Percentiles rank a stretch among this genome's conserved stretches.
phyloP scores from a whole-genome alignment of 2,888 invertebrate species.

The Tetheella fluctuosa region DNA sequence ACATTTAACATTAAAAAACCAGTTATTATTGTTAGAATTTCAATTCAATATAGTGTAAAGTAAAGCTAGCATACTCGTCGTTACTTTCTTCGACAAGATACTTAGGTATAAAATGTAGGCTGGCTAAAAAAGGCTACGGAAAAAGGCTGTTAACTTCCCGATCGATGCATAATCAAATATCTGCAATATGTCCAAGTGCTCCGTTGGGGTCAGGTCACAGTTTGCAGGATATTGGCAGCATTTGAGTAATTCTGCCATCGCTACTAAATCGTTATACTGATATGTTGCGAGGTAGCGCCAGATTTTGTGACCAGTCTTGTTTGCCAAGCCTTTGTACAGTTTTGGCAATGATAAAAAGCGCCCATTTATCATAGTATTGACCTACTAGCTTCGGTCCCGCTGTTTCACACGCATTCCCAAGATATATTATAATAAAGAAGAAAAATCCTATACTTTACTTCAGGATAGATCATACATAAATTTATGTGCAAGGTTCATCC shows the following conservation, averaged over 20 bases:
- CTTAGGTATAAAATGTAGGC: neutral
- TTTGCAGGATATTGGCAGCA: conserved; percentile 5
- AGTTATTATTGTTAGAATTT: no score
- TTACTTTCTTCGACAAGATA: neutral
- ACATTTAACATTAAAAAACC: no score
- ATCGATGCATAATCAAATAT: neutral
- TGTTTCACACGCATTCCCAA: no score
- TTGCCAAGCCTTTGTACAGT: conserved; percentile 4
- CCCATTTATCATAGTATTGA: neutral
- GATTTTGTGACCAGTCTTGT: conserved; percentile 5
- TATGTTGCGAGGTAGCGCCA: conserved; percentile 7
- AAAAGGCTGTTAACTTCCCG: neutral
- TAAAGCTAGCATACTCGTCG: no score
- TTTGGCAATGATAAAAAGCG: neutral
- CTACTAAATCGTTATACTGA: conserved; percentile 6
- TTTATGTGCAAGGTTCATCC: no score
- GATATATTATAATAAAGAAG: no score
- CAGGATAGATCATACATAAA: no score
- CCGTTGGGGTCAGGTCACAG: neutral
- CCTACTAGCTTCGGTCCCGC: no score
- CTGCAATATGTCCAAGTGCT: neutral
- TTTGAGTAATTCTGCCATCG: neutral
- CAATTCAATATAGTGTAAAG: no score
- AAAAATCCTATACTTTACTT: no score
- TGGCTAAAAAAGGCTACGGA: no score